Conservation (phyloP, 2,113 vertebrate species). For the Aptenodytes patagonicus region DNA sequence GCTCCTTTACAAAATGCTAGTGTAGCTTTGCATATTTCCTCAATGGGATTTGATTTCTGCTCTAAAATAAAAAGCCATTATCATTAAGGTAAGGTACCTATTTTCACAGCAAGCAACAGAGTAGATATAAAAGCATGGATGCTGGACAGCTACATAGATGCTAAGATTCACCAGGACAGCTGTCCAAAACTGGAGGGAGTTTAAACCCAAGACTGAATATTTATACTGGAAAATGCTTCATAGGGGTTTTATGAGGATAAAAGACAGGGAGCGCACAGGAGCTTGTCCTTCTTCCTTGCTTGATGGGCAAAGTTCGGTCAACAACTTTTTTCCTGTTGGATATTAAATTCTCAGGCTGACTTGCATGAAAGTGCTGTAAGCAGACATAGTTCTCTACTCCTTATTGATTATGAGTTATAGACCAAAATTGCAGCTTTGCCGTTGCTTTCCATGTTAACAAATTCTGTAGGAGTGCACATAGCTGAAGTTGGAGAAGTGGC, state of each 20-base stretch:
- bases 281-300: background rate
- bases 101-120: background rate
- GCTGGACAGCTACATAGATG: background rate
- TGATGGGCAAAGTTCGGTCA: background rate
- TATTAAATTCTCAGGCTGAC: background rate
- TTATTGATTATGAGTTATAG: background rate
- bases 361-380: background rate
- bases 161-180: background rate
- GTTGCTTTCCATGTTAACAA: background rate
- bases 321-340: background rate
- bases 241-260: background rate
- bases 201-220: background rate
- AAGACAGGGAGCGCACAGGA: background rate
- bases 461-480: background rate
- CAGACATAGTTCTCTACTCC: background rate
- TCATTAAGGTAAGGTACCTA: accelerated
- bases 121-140: background rate
- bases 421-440: background rate
- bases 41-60: background rate
- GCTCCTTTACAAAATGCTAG: background rate
- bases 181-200: background rate
- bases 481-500: background rate
- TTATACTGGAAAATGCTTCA: background rate
- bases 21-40: background rate
- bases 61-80: background rate